These are phyloP conservation scores for Thomomys bottae DNA, from an alignment of 2,113 vertebrate genomes.

Conservation along the genomic window DNA sequence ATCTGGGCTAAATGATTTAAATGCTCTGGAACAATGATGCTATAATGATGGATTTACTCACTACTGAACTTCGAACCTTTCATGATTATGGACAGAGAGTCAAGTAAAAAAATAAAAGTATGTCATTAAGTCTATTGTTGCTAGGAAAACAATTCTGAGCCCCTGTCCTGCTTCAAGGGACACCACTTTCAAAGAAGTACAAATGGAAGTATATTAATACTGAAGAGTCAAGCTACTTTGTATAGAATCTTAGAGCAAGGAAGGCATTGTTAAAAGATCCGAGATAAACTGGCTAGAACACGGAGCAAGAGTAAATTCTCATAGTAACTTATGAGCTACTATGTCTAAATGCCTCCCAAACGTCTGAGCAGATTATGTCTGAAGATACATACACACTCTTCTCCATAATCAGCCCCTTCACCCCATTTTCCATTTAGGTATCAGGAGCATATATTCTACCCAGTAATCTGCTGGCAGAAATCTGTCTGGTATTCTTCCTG, in stretches of 20 bases:
- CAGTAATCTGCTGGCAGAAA: neutral
- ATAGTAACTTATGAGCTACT: neutral
- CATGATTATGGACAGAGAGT: neutral
- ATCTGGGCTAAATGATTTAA: neutral
- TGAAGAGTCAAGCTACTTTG: constrained; percentile 16
- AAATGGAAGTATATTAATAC: neutral
- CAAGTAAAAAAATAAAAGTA: neutral
- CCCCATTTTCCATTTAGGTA: neutral
- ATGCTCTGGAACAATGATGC: neutral
- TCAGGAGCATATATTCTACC: neutral
- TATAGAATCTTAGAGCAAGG: neutral
- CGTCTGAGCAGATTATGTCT: neutral
- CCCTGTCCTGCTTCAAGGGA: neutral
- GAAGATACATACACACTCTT: neutral
- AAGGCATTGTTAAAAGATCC: constrained; percentile 45
- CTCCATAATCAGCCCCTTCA: neutral
- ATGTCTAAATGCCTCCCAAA: neutral
- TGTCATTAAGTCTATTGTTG: neutral
- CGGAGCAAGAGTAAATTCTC: neutral
- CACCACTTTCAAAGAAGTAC: constrained; percentile 14
- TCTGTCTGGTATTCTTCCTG: neutral
- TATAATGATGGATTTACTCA: neutral
- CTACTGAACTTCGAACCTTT: neutral
- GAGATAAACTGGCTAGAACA: neutral
- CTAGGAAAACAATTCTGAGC: neutral